Evolutionary conservation across 1,140 invertebrate genomes (phyloP), one percentile per base, ranked within the genome.

Genomic region (Monomorium pharaonis): DNA sequence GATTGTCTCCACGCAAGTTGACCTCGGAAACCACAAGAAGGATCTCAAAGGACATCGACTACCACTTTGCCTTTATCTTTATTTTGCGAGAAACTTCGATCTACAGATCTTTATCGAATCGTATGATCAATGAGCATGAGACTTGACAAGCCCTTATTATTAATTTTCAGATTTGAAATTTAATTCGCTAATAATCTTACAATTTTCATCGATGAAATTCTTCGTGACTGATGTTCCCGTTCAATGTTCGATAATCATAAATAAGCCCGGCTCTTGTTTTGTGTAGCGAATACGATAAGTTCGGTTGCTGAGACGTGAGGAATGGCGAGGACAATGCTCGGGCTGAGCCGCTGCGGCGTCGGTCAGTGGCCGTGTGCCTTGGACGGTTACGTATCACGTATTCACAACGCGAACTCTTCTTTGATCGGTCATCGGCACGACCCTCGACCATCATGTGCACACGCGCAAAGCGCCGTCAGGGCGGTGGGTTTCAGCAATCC

Each of bases 391-490:
- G 86, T 92, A 94, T 94, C 94, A 87, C 85, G 93, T 94, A 94
- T 94, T 94, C 93, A 93, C 92, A 87, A 87, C 91, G 91, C 92
- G 89, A 92, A 91, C 88, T 91, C 89, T 87, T 91, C 90, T 94
- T 92, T 93, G 93, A 93, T 93, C 93, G 93, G 93, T 94, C 93
- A 93, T 93, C 93, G 93, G 93, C 92, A 92, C 92, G 93, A 94
- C 92, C 93, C 92, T 92, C 90, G 90, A 72, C 85, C 85, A 87
- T 51, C 89, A 51, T 65, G 84, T 69, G 58, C 77, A 72, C 86
- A 65, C 76, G n/a, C 74, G 62, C 67, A 47, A 69, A 56, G 33
- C 63, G 27, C 62, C 30, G 51, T 51, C 51, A 67, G 56, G 65
- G 54, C 24, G 51, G 14, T 37, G 44, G 10, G 14, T 33, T 63